Evolutionary conservation across 1,140 invertebrate species (phyloP).

Genomic region (Drosophila saltans): DNA sequence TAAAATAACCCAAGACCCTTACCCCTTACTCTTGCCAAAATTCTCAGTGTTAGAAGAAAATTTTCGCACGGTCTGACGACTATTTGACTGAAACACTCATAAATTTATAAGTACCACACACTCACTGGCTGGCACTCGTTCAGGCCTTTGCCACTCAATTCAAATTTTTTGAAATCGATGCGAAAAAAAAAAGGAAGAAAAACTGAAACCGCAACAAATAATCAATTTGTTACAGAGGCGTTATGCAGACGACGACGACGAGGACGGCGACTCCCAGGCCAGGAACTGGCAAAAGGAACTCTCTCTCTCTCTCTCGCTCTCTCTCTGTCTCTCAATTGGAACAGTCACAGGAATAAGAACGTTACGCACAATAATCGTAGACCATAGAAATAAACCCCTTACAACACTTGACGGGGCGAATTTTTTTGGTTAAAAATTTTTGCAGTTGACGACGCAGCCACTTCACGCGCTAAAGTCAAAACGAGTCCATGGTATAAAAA

Average conservation of each 20-base stretch:
- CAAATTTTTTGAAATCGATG: slow-evolving; percentile 67
- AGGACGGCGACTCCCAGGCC: background rate
- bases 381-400: slow-evolving; percentile 43
- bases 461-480: slow-evolving; percentile 47
- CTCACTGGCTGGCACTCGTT: slow-evolving; percentile 16
- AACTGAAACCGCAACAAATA: slow-evolving; percentile 71
- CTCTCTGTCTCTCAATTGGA: too few species aligned
- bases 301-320: background rate
- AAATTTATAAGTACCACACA: slow-evolving; percentile 74
- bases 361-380: slow-evolving; percentile 60
- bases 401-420: slow-evolving; percentile 54
- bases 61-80: slow-evolving; percentile 68
- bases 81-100: slow-evolving; percentile 61
- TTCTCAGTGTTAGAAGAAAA: slow-evolving; percentile 36
- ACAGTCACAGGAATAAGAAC: slow-evolving; percentile 1
- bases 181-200: slow-evolving; percentile 36
- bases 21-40: background rate
- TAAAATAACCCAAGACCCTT: too few species aligned
- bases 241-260: slow-evolving; percentile 35
- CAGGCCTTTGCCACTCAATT: slow-evolving; percentile 45
- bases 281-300: slow-evolving; percentile 31
- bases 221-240: slow-evolving; percentile 80
- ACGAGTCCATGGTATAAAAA: background rate
- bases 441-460: slow-evolving; percentile 52
- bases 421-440: slow-evolving; percentile 6